Evolutionary conservation across 2,888 invertebrate species (phyloP).

Genomic region (Drosophila cracens): DNA sequence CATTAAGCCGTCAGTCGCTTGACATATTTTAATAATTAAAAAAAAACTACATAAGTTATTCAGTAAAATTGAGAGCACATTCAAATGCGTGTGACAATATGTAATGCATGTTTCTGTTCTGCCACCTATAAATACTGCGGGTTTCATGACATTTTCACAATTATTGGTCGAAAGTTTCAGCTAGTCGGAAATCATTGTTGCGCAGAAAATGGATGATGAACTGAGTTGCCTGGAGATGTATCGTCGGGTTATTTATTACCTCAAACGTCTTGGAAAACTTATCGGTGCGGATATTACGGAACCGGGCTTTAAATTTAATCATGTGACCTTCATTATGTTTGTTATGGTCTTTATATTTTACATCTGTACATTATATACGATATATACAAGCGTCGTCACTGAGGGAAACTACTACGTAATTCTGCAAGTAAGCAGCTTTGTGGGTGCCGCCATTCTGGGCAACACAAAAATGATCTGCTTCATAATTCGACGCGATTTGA

Average conservation of each 20-base stretch:
- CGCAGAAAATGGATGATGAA: neutral
- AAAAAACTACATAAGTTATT: neutral
- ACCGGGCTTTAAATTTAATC: constrained; percentile 20
- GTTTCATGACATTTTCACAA: neutral
- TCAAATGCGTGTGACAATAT: neutral
- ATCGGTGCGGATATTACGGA: constrained; percentile 43
- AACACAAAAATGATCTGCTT: constrained; percentile 14
- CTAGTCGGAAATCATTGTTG: neutral
- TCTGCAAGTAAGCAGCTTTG: constrained; percentile 44
- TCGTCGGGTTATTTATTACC: constrained; percentile 13
- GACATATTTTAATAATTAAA: constrained; percentile 1
- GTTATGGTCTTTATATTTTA: constrained; percentile 15
- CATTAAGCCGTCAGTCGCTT: constrained; percentile 6
- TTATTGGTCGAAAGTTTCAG: neutral
- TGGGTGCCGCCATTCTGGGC: constrained; percentile 33
- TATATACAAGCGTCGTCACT: constrained; percentile 34
- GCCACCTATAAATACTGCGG: constrained; percentile 18
- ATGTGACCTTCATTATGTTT: constrained; percentile 26
- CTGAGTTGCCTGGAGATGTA: constrained; percentile 1
- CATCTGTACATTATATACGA: constrained; percentile 52
- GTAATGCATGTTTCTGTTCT: neutral
- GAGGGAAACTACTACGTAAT: constrained; percentile 44
- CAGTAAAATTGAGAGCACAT: neutral
- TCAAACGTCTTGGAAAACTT: constrained; percentile 1
- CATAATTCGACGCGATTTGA: neutral